Base-by-base conservation (phyloP, 2,797 vertebrate species). In the Rachycentron canadum region DNA sequence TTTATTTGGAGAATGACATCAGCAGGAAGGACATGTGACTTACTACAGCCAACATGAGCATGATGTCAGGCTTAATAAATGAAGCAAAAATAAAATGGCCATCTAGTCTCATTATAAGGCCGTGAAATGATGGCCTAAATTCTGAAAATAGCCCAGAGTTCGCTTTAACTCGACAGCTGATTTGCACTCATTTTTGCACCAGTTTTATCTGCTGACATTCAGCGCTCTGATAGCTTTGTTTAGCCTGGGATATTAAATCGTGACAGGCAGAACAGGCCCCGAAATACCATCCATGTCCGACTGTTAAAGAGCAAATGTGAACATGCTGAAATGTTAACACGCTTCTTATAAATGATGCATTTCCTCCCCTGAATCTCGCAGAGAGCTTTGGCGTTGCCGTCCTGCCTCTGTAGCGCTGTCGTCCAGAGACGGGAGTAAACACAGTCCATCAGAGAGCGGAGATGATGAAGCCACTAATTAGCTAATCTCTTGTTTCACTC, bases 381-480 rank as follows among this genome's bases (percentile, higher is more conserved):
- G 23, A 47, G 19, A 63, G 40, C n/a, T 3, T 13, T 10, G 3
- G 10, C n/a, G 2, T 13, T 12, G 23, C 7, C 1, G 40, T 19
- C 58, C n/a, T 10, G 32, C 49, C 45, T 66, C 53, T 57, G 23
- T 13, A 11, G n/a, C 8, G 1, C 47, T 14, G 50, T 6, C 1
- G 40, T 55, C 49, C 45, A 25, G 47, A 65, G 61, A 73, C 23
- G 16, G 3, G 8, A 11, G 7, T 30, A 36, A 60, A 72, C 57
- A 60, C 34, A 14, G 41, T 23, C 26, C 58, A 17, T 58, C 76
- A 47, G 59, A 82, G 79, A 71, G 56, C 58, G 10, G 61, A 38
- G 19, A 67, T n/a, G 74, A 75, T 58, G 66, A 61, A 41, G 34
- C 14, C 1, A 10, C 74, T 81, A 75, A 82, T 75, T 55, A 72